Percentiles rank a stretch among this genome's conserved stretches.
Conservation (phyloP, 2,113 vertebrate species). For the Tragulus kanchil region DNA sequence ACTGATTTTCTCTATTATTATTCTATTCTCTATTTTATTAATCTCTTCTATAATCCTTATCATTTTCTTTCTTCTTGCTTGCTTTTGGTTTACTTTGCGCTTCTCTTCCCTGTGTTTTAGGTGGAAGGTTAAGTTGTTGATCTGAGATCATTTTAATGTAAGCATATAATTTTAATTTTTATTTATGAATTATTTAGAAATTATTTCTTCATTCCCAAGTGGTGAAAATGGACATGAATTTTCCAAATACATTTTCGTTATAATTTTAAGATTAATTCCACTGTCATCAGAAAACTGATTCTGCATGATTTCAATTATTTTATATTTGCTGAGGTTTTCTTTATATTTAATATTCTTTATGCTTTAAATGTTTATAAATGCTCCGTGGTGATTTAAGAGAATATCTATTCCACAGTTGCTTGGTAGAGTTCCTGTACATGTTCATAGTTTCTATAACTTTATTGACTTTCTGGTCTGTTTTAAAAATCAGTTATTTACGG, state of each 20-base stretch:
- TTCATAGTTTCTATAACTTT: background rate
- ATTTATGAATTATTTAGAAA: conserved; percentile 3
- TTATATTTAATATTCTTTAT: background rate
- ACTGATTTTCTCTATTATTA: background rate
- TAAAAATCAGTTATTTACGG: background rate
- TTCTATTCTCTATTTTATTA: background rate
- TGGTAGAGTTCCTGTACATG: background rate
- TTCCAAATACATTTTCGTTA: background rate
- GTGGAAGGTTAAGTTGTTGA: background rate
- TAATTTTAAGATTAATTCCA: conserved; percentile 15
- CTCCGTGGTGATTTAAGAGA: background rate
- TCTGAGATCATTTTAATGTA: conserved; percentile 33
- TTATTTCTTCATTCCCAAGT: background rate
- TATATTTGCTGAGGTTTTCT: conserved; percentile 18
- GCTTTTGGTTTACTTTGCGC: background rate
- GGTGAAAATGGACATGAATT: background rate
- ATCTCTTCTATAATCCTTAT: background rate
- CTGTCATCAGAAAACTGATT: background rate
- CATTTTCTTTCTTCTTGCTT: background rate
- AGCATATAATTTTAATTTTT: background rate
- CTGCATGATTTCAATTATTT: background rate
- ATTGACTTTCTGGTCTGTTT: conserved; percentile 6
- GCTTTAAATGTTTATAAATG: conserved; percentile 24
- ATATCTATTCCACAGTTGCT: background rate
- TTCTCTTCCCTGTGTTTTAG: background rate